Conservation (phyloP, 2,797 vertebrate genomes). For the Synanceia verrucosa region DNA sequence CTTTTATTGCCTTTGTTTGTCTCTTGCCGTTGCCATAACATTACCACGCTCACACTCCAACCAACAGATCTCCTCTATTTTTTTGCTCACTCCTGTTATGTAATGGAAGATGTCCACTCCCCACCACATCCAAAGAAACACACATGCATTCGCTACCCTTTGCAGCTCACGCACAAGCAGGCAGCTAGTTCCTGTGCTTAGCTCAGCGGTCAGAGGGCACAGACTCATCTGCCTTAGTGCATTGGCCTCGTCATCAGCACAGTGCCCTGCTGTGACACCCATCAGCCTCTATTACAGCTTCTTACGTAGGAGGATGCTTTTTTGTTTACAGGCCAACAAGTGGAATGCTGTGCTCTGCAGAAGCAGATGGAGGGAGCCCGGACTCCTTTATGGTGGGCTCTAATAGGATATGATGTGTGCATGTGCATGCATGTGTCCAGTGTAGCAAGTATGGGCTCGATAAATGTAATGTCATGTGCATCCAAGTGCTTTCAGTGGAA, state of each 20-base stretch:
- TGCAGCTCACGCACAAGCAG: constrained; percentile 39
- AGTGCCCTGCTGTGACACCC: constrained; percentile 59
- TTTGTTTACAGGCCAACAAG: constrained; percentile 56
- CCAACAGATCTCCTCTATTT: background rate
- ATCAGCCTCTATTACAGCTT: constrained; percentile 56
- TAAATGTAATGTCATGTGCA: constrained; percentile 22
- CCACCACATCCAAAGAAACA: background rate
- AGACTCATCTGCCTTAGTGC: constrained; percentile 49
- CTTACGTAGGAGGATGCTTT: constrained; percentile 31
- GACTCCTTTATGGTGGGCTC: constrained; percentile 45
- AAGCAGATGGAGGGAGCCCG: constrained; percentile 54
- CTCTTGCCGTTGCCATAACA: background rate
- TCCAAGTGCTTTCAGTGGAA: constrained; percentile 18
- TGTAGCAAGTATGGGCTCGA: constrained; percentile 8
- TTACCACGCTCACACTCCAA: background rate
- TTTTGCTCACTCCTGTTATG: constrained; percentile 2
- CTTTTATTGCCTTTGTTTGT: background rate
- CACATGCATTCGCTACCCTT: constrained; percentile 12
- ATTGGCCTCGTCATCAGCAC: constrained; percentile 48
- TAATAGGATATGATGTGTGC: constrained; percentile 52
- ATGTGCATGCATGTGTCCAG: constrained; percentile 12
- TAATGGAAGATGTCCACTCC: background rate
- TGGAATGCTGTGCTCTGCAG: constrained; percentile 29
- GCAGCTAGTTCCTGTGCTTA: constrained; percentile 20
- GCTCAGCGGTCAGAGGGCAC: constrained; percentile 39